Conservation (phyloP, 2,797 vertebrate genomes). For the Pterois miles region DNA sequence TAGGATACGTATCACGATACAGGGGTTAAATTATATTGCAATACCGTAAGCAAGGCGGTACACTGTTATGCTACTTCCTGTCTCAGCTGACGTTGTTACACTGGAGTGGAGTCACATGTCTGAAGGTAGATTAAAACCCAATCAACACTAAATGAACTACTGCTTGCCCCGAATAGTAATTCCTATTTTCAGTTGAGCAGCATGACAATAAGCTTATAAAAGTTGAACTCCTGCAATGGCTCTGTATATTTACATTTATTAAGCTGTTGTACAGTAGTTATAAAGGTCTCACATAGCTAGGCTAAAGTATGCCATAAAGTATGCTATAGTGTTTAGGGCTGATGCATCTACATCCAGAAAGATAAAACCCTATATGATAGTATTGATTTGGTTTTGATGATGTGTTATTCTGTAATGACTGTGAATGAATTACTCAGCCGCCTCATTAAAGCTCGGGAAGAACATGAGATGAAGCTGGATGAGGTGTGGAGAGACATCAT, state of each 20-base stretch:
- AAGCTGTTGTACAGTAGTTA: neutral
- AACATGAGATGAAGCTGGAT: neutral
- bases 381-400: neutral
- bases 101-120: too few species aligned
- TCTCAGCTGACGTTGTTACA: too few species aligned
- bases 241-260: neutral
- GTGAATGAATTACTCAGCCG: neutral
- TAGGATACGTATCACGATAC: too few species aligned
- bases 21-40: too few species aligned
- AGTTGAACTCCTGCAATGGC: neutral
- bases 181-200: neutral
- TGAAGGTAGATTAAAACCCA: too few species aligned
- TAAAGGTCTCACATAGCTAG: neutral
- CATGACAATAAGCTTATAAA: neutral
- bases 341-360: neutral
- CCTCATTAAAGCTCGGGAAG: conserved; percentile 1
- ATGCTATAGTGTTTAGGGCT: neutral
- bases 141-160: too few species aligned
- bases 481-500: neutral
- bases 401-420: neutral
- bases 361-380: neutral
- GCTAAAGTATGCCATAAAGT: neutral
- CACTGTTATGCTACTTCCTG: too few species aligned
- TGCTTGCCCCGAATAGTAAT: too few species aligned
- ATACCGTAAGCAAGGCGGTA: too few species aligned